These are phyloP conservation scores for Vimba vimba DNA, from an alignment of 2,113 vertebrate species.

Conservation along the genomic window DNA sequence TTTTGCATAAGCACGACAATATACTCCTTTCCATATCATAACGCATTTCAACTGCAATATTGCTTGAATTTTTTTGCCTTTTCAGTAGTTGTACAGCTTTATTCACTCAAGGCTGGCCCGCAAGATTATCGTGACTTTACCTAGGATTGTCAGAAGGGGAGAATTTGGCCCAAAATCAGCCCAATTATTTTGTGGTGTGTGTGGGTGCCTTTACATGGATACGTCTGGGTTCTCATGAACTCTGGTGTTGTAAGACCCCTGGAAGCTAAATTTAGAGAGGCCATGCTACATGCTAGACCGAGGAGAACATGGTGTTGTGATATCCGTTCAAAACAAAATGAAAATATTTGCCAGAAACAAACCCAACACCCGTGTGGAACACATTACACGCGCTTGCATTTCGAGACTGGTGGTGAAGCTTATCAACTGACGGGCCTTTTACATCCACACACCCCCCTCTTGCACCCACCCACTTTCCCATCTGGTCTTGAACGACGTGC, in stretches of 20 bases:
- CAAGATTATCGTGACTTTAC: too few relatives aligned
- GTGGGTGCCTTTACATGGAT: slow-evolving; percentile 48
- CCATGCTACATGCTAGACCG: slow-evolving; percentile 58
- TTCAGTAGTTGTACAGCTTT: too few relatives aligned
- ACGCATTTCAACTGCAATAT: too few relatives aligned
- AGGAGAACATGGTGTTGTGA: slow-evolving; percentile 52
- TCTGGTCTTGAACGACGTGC: slow-evolving; percentile 49
- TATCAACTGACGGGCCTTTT: slow-evolving; percentile 57
- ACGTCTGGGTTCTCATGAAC: slow-evolving; percentile 63
- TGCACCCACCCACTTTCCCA: slow-evolving; percentile 11
- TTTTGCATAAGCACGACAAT: too few relatives aligned
- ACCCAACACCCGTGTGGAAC: neutral
- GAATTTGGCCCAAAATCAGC: too few relatives aligned
- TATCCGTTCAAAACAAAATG: slow-evolving; percentile 13
- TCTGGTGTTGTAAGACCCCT: slow-evolving; percentile 55
- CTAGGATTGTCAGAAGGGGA: too few relatives aligned
- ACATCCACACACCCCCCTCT: slow-evolving; percentile 22
- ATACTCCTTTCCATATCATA: too few relatives aligned
- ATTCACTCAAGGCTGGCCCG: too few relatives aligned
- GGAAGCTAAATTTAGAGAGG: slow-evolving; percentile 72
- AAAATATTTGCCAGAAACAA: slow-evolving; percentile 52
- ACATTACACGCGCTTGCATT: slow-evolving; percentile 52
- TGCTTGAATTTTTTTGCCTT: too few relatives aligned
- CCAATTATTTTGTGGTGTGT: too few relatives aligned
- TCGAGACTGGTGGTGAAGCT: slow-evolving; percentile 58